Conservation (phyloP, 1,140 invertebrate species). For the Apis laboriosa region DNA sequence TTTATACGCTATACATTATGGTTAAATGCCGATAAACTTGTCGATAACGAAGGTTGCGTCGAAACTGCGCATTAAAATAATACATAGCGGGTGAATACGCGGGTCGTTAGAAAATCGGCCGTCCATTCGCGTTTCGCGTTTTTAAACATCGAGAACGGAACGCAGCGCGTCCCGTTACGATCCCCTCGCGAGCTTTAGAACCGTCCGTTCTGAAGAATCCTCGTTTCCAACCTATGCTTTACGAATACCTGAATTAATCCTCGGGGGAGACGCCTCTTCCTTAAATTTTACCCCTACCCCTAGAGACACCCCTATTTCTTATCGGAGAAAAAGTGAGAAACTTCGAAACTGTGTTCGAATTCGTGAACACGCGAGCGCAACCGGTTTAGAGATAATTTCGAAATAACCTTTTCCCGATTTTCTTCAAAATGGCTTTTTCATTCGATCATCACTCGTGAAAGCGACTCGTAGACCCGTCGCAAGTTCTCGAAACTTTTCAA, state of each 20-base stretch:
- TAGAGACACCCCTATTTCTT: too few relatives aligned
- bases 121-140: neutral
- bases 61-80: constrained; percentile 38
- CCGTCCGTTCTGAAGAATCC: too few relatives aligned
- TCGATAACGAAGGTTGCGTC: constrained; percentile 13
- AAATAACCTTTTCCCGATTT: too few relatives aligned
- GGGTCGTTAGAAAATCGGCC: neutral
- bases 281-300: too few relatives aligned
- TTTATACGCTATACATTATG: constrained; percentile 1
- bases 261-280: too few relatives aligned
- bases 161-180: constrained; percentile 11
- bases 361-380: too few relatives aligned
- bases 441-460: too few relatives aligned
- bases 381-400: too few relatives aligned
- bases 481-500: constrained; percentile 8
- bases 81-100: neutral
- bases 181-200: constrained; percentile 1
- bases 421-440: too few relatives aligned
- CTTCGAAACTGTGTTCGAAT: too few relatives aligned
- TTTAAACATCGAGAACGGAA: constrained; percentile 6
- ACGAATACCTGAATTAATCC: neutral
- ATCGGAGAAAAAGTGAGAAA: too few relatives aligned
- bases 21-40: constrained; percentile 43
- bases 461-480: too few relatives aligned
- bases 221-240: neutral